Conservation (phyloP, 30 jellyfish, hydroid and myxozoan genomes). For the Turritopsis rubra region DNA sequence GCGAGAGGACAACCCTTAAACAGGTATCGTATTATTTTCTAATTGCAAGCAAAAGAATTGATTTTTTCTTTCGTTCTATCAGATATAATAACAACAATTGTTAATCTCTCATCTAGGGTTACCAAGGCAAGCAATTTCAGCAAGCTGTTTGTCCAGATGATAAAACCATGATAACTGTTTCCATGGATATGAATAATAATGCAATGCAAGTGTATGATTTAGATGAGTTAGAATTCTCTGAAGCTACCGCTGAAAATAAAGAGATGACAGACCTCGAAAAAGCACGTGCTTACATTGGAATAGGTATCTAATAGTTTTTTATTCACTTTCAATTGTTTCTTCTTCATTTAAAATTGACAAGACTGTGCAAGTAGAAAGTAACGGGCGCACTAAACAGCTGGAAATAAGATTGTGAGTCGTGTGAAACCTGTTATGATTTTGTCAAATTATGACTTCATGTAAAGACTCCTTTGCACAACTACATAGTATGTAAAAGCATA, state of each 20-base stretch:
- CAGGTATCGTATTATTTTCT: slow-evolving; percentile 26
- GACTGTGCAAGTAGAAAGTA: no score
- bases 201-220: slow-evolving; percentile 71
- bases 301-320: slow-evolving; percentile 32
- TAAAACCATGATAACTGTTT: slow-evolving; percentile 35
- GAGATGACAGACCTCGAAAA: slow-evolving; percentile 52
- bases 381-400: no score
- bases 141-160: slow-evolving; percentile 58
- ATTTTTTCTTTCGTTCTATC: no score
- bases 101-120: slow-evolving; percentile 58
- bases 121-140: slow-evolving; percentile 88
- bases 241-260: slow-evolving; percentile 40
- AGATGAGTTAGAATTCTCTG: slow-evolving; percentile 37
- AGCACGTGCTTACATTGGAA: slow-evolving; percentile 64
- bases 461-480: no score
- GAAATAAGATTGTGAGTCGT: no score
- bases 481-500: no score
- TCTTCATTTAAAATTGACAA: no score
- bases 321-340: no score
- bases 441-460: no score
- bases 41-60: neutral
- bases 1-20: slow-evolving; percentile 60
- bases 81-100: no score
- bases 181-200: slow-evolving; percentile 45
- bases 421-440: no score